Conservation (phyloP, 1,140 invertebrate species). For the Medauroidea extradentata region DNA sequence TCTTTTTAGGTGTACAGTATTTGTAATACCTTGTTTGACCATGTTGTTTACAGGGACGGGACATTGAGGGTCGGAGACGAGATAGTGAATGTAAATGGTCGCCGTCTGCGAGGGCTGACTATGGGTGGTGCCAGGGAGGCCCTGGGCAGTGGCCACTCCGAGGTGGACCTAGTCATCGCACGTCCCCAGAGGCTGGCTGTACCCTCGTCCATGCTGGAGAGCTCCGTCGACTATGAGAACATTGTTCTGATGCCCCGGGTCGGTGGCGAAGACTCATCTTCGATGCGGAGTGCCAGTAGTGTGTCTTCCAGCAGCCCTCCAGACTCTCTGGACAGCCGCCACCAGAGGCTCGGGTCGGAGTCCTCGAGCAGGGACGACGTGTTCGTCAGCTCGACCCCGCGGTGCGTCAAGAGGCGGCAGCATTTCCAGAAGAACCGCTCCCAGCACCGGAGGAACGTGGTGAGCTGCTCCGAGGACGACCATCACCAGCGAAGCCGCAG, state of each 20-base stretch:
- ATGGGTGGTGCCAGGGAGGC: conserved; percentile 71
- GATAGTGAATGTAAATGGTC: conserved; percentile 78
- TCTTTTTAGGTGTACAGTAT: too few relatives aligned
- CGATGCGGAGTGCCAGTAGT: conserved; percentile 32
- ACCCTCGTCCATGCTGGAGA: conserved; percentile 49
- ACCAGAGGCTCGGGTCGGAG: not conserved
- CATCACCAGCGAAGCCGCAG: conserved; percentile 7
- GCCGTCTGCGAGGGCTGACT: conserved; percentile 63
- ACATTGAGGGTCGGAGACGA: conserved; percentile 73
- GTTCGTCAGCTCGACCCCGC: conserved; percentile 12
- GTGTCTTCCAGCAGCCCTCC: conserved; percentile 15
- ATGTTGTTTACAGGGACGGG: conserved; percentile 59
- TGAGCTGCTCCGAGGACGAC: conserved; percentile 44
- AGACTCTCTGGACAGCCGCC: conserved; percentile 9
- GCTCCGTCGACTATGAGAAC: conserved; percentile 65
- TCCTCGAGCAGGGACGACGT: not conserved
- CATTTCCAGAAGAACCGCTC: conserved; percentile 56
- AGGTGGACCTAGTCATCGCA: conserved; percentile 46
- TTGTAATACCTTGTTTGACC: too few relatives aligned
- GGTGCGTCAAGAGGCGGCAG: conserved; percentile 38
- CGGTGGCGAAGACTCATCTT: conserved; percentile 39
- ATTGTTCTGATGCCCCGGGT: conserved; percentile 50
- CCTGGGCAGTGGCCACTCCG: conserved; percentile 56
- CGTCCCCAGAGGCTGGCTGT: conserved; percentile 23
- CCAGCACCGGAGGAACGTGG: conserved; percentile 49